Conservation (phyloP, 1,140 invertebrate genomes). For the Cyphomyrmex costatus region DNA sequence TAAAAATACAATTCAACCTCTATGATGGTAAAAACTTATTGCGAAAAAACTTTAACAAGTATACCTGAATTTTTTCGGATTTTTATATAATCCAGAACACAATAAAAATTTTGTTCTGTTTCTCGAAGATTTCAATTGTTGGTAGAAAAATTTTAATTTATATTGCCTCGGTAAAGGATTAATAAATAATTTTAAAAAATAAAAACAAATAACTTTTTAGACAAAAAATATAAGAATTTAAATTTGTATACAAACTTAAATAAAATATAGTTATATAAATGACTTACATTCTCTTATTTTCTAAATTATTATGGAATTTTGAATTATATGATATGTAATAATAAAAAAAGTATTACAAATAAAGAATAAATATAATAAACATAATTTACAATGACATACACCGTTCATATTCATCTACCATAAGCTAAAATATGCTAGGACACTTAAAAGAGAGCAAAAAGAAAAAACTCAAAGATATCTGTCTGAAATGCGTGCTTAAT, state of each 20-base stretch:
- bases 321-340: not conserved
- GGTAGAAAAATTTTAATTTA: no score
- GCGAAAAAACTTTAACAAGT: no score
- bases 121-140: no score
- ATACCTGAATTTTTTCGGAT: no score
- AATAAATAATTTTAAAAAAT: not conserved
- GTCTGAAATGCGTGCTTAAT: conserved; percentile 25
- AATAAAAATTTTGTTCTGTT: no score
- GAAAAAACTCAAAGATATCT: not conserved
- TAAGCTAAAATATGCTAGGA: not conserved
- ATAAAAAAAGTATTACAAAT: not conserved
- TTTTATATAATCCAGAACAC: no score
- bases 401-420: not conserved
- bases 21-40: no score
- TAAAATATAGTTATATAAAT: not conserved
- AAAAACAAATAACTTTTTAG: not conserved
- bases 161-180: no score
- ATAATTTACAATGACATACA: not conserved
- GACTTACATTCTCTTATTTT: not conserved
- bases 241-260: not conserved
- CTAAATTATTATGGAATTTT: not conserved
- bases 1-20: no score
- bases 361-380: not conserved
- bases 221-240: not conserved
- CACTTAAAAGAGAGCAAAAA: not conserved